phyloP scores from a whole-genome alignment of 2,888 invertebrate species.

The Agonopterix subpropinquella region DNA sequence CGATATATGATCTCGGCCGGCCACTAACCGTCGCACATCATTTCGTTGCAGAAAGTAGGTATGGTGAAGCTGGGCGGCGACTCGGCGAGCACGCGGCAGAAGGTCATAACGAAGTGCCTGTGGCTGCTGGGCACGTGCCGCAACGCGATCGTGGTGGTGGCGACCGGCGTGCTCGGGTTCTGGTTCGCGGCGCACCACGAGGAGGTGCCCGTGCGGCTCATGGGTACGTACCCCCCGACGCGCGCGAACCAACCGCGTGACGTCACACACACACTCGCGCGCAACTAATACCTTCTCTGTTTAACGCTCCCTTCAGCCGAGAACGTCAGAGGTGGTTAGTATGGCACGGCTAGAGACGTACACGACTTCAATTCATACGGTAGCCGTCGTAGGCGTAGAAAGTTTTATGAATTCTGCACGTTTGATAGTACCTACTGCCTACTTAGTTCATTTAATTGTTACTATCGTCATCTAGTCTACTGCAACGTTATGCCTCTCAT shows the following conservation, averaged over 20 bases:
- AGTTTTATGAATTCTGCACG: too few relatives aligned
- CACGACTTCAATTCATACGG: neutral
- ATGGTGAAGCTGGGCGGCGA: slow-evolving; percentile 79
- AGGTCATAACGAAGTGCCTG: slow-evolving; percentile 75
- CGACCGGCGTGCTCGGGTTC: slow-evolving; percentile 82
- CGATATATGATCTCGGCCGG: too few relatives aligned
- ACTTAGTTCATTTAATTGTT: neutral
- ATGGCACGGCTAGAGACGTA: slow-evolving; percentile 9
- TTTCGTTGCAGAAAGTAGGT: slow-evolving; percentile 76
- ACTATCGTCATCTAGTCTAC: neutral
- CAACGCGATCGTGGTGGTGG: slow-evolving; percentile 89
- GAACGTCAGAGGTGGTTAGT: slow-evolving; percentile 54
- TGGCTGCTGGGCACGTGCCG: slow-evolving; percentile 88
- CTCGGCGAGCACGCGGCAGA: slow-evolving; percentile 65
- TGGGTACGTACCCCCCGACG: slow-evolving; percentile 66
- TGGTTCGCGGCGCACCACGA: slow-evolving; percentile 70
- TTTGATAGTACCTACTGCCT: neutral
- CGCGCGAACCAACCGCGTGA: neutral
- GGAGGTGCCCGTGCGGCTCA: slow-evolving; percentile 81
- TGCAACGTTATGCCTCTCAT: neutral
- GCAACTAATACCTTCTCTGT: slow-evolving; percentile 19
- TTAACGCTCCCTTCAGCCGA: slow-evolving; percentile 49
- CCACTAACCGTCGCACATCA: neutral
- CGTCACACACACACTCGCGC: neutral
- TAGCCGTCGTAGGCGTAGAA: too few relatives aligned